Evolutionary conservation across 2,888 invertebrate genomes (phyloP).

Genomic region (Nezara viridula): DNA sequence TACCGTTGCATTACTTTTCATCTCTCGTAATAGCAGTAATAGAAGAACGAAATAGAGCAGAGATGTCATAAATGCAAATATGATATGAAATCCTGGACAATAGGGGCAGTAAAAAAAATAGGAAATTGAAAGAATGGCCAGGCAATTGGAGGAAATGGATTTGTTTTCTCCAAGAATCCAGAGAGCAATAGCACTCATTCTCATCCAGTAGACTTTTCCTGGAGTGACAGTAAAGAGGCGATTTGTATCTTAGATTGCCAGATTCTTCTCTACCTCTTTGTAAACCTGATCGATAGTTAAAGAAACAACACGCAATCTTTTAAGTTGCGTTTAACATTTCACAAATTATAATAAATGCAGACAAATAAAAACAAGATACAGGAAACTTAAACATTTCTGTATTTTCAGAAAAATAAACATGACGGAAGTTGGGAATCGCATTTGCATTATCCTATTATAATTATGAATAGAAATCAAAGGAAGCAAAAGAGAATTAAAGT

Average conservation of each 20-base stretch:
- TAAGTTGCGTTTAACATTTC: no score
- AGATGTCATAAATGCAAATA: neutral
- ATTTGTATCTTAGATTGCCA: neutral
- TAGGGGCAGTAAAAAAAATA: neutral
- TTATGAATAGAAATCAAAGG: no score
- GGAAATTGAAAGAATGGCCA: neutral
- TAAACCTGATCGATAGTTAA: neutral
- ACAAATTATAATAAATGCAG: no score
- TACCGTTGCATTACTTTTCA: neutral
- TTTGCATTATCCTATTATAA: no score
- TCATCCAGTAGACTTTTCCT: neutral
- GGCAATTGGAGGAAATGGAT: neutral
- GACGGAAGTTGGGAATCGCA: no score
- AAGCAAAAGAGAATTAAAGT: no score
- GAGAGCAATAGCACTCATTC: neutral
- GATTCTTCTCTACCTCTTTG: neutral
- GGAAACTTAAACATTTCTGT: no score
- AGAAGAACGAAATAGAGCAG: neutral
- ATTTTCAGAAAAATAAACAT: no score
- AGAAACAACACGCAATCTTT: neutral
- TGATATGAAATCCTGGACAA: neutral
- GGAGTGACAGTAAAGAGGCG: neutral
- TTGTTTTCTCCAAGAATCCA: neutral
- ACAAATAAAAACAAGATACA: no score
- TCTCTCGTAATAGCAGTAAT: neutral